These are phyloP conservation scores for Sitobion miscanthi DNA, from an alignment of 1,140 invertebrate genomes.

Conservation along the genomic window DNA sequence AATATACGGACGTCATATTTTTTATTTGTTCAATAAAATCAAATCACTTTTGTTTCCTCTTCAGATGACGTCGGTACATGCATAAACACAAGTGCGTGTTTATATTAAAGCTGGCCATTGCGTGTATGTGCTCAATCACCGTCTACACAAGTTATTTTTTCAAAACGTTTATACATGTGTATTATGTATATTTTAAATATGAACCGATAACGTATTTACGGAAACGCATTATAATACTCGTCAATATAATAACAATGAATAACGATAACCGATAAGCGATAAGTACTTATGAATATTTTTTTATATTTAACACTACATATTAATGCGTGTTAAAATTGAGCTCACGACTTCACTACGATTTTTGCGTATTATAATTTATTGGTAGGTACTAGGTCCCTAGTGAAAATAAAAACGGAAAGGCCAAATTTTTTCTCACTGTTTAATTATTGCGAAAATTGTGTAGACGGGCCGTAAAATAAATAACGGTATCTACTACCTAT, in stretches of 20 bases:
- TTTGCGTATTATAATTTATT: neutral
- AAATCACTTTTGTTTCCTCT: neutral
- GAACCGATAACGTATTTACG: too few species aligned
- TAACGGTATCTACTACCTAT: neutral
- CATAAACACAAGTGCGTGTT: neutral
- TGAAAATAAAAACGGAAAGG: neutral
- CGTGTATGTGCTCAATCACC: neutral
- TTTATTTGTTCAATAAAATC: neutral
- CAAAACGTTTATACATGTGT: neutral
- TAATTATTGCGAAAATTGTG: neutral
- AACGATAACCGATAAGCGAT: neutral
- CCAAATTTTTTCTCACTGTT: neutral
- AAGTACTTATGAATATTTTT: neutral
- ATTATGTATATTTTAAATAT: neutral
- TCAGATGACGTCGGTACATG: neutral
- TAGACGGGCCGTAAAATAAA: neutral
- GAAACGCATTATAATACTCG: neutral
- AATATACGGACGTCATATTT: neutral
- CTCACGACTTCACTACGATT: neutral
- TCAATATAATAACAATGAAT: neutral
- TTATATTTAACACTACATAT: constrained; percentile 13
- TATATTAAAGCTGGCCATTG: too few species aligned
- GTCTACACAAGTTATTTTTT: neutral
- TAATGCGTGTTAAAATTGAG: neutral
- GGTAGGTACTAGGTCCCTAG: too few species aligned